Evolutionary conservation across 2,113 vertebrate species (phyloP).

Genomic region (Alaudala cheleensis): DNA sequence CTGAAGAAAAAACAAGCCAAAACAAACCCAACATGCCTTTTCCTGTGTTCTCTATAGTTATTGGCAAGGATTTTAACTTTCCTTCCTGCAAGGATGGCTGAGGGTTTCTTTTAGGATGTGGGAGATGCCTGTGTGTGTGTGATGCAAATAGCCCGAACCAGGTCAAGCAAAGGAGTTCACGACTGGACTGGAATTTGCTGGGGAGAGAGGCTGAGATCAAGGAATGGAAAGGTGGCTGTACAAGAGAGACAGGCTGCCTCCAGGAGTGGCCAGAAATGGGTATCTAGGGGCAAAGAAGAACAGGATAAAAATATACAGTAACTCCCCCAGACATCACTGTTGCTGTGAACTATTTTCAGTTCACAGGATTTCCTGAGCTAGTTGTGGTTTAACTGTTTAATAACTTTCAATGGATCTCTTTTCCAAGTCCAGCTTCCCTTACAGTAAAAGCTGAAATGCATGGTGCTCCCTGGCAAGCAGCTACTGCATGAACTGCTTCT

Average conservation of each 20-base stretch:
- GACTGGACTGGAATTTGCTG: not conserved
- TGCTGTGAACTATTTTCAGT: slow-evolving; percentile 35
- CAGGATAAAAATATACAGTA: not conserved
- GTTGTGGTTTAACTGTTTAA: slow-evolving; percentile 17
- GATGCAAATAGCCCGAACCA: not conserved
- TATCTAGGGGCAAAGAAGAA: not conserved
- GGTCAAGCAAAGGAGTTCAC: not conserved
- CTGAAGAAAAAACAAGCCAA: not conserved
- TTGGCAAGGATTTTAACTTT: not conserved
- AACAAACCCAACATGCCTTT: not conserved
- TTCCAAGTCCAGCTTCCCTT: not conserved
- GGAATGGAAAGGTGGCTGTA: not conserved
- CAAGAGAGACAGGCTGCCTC: not conserved
- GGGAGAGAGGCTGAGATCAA: not conserved
- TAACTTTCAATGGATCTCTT: not conserved
- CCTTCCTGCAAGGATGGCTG: not conserved
- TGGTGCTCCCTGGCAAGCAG: not conserved
- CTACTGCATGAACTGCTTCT: not conserved
- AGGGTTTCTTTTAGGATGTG: slow-evolving; percentile 1
- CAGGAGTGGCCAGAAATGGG: not conserved
- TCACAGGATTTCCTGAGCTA: slow-evolving; percentile 36
- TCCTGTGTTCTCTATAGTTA: not conserved
- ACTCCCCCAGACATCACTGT: not conserved
- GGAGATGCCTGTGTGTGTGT: not conserved
- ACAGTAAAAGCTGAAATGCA: not conserved